Evolutionary conservation across 2,797 vertebrate genomes (phyloP), one percentile per base, ranked within the genome.

Genomic region (Lutjanus campechanus): DNA sequence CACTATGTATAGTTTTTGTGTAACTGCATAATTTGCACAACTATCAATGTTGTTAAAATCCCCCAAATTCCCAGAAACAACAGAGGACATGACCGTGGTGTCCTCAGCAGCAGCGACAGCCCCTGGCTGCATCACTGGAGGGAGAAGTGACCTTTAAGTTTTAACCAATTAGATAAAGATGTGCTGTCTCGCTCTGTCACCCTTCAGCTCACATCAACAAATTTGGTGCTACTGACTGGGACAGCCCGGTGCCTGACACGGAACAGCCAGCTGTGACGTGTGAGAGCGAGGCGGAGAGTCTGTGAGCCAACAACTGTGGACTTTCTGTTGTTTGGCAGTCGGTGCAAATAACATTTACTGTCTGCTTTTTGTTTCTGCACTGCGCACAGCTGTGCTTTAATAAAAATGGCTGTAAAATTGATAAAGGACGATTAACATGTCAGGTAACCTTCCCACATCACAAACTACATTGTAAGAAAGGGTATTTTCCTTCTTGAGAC

Each of bases 171-270:
- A 10, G 7, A 65, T 58, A 1, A 8, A 56, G 20, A 67, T 40
- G 36, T 10, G 44, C 12, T 20, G 53, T 5, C 44, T 66, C 47
- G 19, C 7, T 43, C 17, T 62, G 67, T 22, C 76, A n/a, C 19
- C 50, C 43, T 47, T 77, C 36, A 59, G 36, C 63, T 74, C 44
- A 22, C 46, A 63, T 44, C 29, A 36, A 20, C 53, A 44, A 8
- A 62, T 5, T 65, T 60, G 50, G 10, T 17, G 10, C 11, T 4
- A 36, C 29, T 36, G 29, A 40, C 36, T 63, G 63, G 75, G 62
- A n/a, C 61, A 80, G 59, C 0, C 63, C 43, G 11, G 88, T 85
- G 86, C 85, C 86, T 87, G 88, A 67, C 86, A 85, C 89, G 0
- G 77, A 54, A 29, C 0, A 19, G 47, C 25, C 47, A 66, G 47